These are phyloP conservation scores for Brachionus rubens DNA, from an alignment of 1,140 invertebrate species.

Conservation along the genomic window DNA sequence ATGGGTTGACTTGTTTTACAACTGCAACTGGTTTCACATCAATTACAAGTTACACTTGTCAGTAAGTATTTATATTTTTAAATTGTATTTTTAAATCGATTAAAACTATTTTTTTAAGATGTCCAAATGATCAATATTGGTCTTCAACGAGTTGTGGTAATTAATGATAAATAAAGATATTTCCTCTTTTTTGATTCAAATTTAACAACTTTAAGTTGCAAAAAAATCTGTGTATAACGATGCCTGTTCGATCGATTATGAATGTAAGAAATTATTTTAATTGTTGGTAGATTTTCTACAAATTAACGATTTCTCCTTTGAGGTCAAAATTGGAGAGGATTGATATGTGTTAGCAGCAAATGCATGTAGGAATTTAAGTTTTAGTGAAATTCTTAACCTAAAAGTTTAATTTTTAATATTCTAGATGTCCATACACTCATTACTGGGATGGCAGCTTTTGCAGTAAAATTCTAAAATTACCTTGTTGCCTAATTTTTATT, in stretches of 20 bases:
- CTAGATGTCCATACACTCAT: not conserved
- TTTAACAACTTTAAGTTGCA: not conserved
- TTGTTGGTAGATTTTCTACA: no score
- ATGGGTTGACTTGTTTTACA: constrained; percentile 1
- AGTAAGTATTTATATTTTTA: not conserved
- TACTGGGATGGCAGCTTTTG: not conserved
- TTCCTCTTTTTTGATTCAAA: no score
- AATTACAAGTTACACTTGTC: not conserved
- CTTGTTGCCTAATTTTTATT: not conserved
- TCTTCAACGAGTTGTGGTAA: no score
- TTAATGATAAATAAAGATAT: no score
- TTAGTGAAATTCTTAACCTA: not conserved
- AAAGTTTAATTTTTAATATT: not conserved
- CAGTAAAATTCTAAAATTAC: not conserved
- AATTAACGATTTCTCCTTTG: no score
- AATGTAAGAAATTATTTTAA: no score
- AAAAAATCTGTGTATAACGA: not conserved
- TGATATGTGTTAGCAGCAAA: no score
- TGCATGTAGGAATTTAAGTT: not conserved
- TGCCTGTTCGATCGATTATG: not conserved
- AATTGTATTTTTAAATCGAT: not conserved
- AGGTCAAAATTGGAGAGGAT: no score
- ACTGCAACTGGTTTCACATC: not conserved
- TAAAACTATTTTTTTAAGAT: no score
- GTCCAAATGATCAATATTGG: no score